Base-by-base conservation (phyloP, 2,888 invertebrate genomes). In the Neoascia interrupta region DNA sequence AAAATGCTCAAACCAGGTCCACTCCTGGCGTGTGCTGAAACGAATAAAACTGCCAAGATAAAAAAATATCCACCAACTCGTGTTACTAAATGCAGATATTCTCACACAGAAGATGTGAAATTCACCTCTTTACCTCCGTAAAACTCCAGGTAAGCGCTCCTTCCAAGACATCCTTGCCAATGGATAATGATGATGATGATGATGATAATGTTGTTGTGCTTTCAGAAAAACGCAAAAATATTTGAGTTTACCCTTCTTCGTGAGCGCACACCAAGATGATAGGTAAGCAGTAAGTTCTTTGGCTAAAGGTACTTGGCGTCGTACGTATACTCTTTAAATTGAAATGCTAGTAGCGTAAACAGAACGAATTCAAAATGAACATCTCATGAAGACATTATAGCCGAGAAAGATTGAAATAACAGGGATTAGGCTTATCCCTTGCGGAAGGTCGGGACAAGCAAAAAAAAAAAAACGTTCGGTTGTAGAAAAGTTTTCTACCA, bases 341-440 rank as follows among this genome's bases (percentile, higher is more conserved):
- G 49, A 56, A 63, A 63, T 63, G 64, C 49, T 36, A n/a, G 11
- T 21, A 28, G 18, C 39, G 26, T 23, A 54, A 41, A 26, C 28
- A 18, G 39, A 39, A 37, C 45, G 34, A 54, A 72, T 72, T 72
- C 19, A 72, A n/a, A 72, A 63, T 39, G 53, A 63, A 56, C 63
- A 41, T 72, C 47, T 39, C 31, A 34, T 26, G 19, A 45, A 54
- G 63, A 51, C 26, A 8, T 60, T 23, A 34, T 26, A 26, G 13
- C 28, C 11, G 51, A 28, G 34, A 19, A 36, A 41, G 39, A 72
- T 63, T 63, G 54, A 72, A 72, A 72, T 63, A 72, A 56, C 63
- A 56, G 37, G 64, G 56, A 72, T 51, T 43, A 56, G 11, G 21
- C 15, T 43, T 41, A 49, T 39, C 49, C 26, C 23, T 1, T 19